A percentile compares a stretch with the other conserved stretches of the same genome.
These are phyloP conservation scores for Drosophila chauvacae DNA, from an alignment of 1,140 invertebrate species.

Conservation along the genomic window DNA sequence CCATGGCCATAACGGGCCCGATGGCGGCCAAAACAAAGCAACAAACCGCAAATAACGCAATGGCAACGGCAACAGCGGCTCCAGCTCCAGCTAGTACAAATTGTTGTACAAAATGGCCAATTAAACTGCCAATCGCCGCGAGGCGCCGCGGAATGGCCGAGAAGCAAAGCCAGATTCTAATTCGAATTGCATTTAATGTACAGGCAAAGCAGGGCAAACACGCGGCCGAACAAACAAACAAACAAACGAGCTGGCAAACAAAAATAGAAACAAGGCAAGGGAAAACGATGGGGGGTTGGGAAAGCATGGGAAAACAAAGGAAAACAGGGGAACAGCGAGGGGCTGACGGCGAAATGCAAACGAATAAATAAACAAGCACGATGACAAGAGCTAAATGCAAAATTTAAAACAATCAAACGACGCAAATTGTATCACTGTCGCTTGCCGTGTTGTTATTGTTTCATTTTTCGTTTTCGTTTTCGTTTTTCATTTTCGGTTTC, in stretches of 20 bases:
- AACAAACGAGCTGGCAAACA: conserved; percentile 19
- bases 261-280: conserved; percentile 6
- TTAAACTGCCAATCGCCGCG: conserved; percentile 51
- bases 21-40: conserved; percentile 17
- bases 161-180: conserved; percentile 44
- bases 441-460: conserved; percentile 26
- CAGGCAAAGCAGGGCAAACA: conserved; percentile 30
- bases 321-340: not conserved
- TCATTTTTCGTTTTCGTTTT: conserved; percentile 4
- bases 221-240: conserved; percentile 29
- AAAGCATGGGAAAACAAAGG: too few species aligned
- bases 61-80: not conserved
- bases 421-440: conserved; percentile 14
- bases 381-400: conserved; percentile 46
- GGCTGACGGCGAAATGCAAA: conserved; percentile 26
- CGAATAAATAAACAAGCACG: conserved; percentile 26
- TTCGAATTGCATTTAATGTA: conserved; percentile 51
- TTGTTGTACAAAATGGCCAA: conserved; percentile 53
- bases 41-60: conserved; percentile 36
- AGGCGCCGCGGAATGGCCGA: conserved; percentile 18
- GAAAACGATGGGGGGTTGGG: not conserved
- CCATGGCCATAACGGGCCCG: conserved; percentile 19
- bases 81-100: conserved; percentile 4
- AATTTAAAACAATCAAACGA: conserved; percentile 53
- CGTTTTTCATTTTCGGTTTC: not conserved